A percentile compares a stretch with the other conserved stretches of the same genome.
Evolutionary conservation across 1,140 invertebrate species (phyloP).

Genomic region (Apis laboriosa): DNA sequence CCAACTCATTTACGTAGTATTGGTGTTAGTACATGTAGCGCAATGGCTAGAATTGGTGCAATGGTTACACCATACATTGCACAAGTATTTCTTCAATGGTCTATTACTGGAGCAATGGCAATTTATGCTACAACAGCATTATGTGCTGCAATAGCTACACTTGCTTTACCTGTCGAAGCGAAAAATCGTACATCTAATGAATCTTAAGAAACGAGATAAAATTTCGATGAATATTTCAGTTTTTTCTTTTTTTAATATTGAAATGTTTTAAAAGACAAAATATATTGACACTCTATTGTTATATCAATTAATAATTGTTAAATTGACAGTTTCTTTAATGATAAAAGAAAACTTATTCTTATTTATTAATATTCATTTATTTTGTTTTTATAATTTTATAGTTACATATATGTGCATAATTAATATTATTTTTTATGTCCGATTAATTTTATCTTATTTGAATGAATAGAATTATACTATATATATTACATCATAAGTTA

Average conservation of each 20-base stretch:
- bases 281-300: conserved; percentile 7
- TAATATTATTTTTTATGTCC: not conserved
- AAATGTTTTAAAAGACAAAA: conserved; percentile 13
- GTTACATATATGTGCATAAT: conserved; percentile 19
- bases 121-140: conserved; percentile 89
- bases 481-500: conserved; percentile 4
- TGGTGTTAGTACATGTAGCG: conserved; percentile 93
- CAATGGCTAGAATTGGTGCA: conserved; percentile 94
- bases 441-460: not conserved
- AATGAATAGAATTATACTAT: conserved; percentile 3
- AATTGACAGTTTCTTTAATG: not conserved
- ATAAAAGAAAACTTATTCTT: not conserved
- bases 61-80: conserved; percentile 96
- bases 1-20: conserved; percentile 93
- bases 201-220: conserved; percentile 45
- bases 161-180: conserved; percentile 91
- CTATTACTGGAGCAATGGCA: conserved; percentile 86
- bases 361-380: conserved; percentile 36
- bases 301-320: not conserved
- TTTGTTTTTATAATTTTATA: conserved; percentile 29
- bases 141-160: conserved; percentile 86
- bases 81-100: conserved; percentile 90
- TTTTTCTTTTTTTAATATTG: not conserved
- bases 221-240: not conserved
- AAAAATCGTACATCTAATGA: conserved; percentile 87